Base-by-base conservation (phyloP, 1,140 invertebrate species). In the Coelopa frigida region DNA sequence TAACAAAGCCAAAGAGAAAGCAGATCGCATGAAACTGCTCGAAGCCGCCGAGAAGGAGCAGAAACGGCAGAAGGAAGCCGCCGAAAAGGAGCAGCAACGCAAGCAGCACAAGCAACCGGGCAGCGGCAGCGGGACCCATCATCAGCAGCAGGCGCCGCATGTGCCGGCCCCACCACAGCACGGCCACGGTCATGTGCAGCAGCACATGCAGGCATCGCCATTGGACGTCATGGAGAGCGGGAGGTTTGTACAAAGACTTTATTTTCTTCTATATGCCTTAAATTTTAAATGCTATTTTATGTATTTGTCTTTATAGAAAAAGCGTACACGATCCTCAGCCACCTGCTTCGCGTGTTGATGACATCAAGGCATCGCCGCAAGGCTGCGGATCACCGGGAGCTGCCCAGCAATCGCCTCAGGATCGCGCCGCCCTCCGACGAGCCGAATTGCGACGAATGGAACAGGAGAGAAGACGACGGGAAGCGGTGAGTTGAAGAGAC, bases 1-100 rank as follows among this genome's bases (percentile, higher is more conserved):
- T 64, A 94, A 94, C 64, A 85, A 94, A 75, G 93, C 93, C 7
- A 90, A 91, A 70, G 91, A 96, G 71, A 94, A 96, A 67, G 83
- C 85, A 48, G 89, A 95, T 72, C 79, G 89, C 69, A 87, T 93
- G 76, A 80, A 87, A 62, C 82, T 86, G 44, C 70, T 93, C 45
- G 88, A 93, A 68, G 82, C 52, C 72, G 78, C 55, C 82, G 89
- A 68, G 88, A 89, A 61, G 88, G 94, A 68, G 84, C 88, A 59
- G 87, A 94, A 70, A 73, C 87, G 61, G 70, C 75, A 88, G 6
- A 78, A 82, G 57, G 88, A 90, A 66, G 85, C 77, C 47, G 89
- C 90, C 59, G 81, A 70, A 31, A 68, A 68, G 46, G 61, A 66
- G 41, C 63, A 68, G 45, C 52, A 39, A 46, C 62, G 62, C 21